These are phyloP conservation scores for Siniperca undulata DNA, from an alignment of 2,797 vertebrate species.

Conservation along the genomic window DNA sequence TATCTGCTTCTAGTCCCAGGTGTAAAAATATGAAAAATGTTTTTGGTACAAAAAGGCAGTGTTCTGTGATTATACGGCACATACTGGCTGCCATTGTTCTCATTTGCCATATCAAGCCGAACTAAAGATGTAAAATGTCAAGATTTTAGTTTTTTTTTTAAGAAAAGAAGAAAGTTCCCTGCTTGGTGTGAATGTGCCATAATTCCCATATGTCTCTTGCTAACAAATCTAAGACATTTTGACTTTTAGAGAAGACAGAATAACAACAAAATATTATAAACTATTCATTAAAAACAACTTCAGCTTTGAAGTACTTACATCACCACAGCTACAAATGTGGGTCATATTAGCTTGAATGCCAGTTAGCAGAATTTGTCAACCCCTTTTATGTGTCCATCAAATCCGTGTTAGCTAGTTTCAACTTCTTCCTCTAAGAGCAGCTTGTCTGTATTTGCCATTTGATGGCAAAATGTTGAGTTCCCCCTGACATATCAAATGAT, in stretches of 20 bases:
- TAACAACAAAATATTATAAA: conserved; percentile 52
- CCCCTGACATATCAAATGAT: conserved; percentile 5
- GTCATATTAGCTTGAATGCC: conserved; percentile 49
- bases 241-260: conserved; percentile 30
- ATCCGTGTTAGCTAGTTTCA: conserved; percentile 20
- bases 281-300: conserved; percentile 53
- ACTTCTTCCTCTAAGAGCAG: conserved; percentile 26
- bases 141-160: not conserved
- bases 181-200: conserved; percentile 9
- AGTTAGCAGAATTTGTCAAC: conserved; percentile 45
- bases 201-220: conserved; percentile 21
- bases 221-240: conserved; percentile 22
- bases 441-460: conserved; percentile 36
- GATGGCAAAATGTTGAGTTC: conserved; percentile 2
- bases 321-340: conserved; percentile 51
- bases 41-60: not conserved
- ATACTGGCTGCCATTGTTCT: not conserved
- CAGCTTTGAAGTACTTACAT: conserved; percentile 46
- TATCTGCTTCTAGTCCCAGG: not conserved
- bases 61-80: not conserved
- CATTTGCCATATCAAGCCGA: not conserved
- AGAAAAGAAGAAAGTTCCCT: not conserved
- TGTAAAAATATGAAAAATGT: not conserved
- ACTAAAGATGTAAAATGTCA: not conserved
- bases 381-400: conserved; percentile 65